Evolutionary conservation across 2,113 vertebrate species (phyloP), one percentile per base, ranked within the genome.

Genomic region (Enhydra lutris): DNA sequence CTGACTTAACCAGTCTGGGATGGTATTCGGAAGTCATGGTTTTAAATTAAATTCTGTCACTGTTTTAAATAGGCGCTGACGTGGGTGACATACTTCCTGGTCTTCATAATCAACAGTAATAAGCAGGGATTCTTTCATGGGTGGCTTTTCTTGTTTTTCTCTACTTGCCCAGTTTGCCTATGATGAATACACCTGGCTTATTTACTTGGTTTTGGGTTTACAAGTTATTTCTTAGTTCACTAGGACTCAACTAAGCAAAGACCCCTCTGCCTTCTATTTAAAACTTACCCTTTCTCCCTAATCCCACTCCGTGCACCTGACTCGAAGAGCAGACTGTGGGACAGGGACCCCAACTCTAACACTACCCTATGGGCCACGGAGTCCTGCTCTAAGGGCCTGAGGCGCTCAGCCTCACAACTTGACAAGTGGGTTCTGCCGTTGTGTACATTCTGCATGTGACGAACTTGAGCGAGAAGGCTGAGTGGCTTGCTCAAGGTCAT

Each of bases 131-230:
- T 71, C 5, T 31, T 55, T 39, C 13, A 42, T 1, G 61, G 45
- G 45, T 36, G 29, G 24, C 52, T 91, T 59, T 79, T 69, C 59
- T 34, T 91, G 47, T 69, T 95, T 57, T 93, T 79, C 52, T 84
- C 61, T 12, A 47, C 24, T 82, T 74, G n/a, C 73, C 73, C 76
- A 61, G 67, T 86, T 39, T 93, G 86, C 36, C 78, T 79, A 21
- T 39, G n/a, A 47, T 74, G 59, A 82, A 29, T 29, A 42, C 0
- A 52, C 10, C 31, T 57, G 18, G 31, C 24, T 65, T 45, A n/a
- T n/a, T 81, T 65, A 78, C 59, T 86, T 52, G 63, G 42, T 52
- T 74, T 29, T 3, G 39, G 11, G 21, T 39, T 91, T 65, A n/a
- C 15, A 39, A 61, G 65, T 34, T 36, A 21, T 3, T 84, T 42